phyloP scores from a whole-genome alignment of 92 coral and sea anemone genomes.

The Epizoanthus stellaris region DNA sequence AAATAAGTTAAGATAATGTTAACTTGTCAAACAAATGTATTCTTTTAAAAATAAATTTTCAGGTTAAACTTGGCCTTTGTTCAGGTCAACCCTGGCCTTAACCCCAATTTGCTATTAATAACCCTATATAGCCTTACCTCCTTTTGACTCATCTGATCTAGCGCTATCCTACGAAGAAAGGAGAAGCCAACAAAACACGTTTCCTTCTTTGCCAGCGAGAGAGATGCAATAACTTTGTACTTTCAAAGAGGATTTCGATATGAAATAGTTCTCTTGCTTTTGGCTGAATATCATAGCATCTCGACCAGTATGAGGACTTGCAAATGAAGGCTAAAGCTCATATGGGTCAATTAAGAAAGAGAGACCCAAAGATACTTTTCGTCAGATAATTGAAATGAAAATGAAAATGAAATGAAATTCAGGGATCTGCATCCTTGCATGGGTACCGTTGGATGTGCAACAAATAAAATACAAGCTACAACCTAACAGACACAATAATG shows the following conservation, averaged over 20 bases:
- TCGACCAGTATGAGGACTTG: conserved; percentile 35
- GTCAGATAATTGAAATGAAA: conserved; percentile 49
- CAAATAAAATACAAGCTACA: conserved; percentile 33
- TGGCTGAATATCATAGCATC: conserved; percentile 52
- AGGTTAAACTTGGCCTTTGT: no score
- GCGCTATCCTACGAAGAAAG: neutral
- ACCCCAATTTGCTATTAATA: no score
- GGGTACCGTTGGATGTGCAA: conserved; percentile 49
- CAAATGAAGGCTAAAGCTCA: conserved; percentile 31
- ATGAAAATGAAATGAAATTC: conserved; percentile 46
- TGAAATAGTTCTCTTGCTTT: conserved; percentile 19
- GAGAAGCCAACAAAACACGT: neutral
- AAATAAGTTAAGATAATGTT: no score
- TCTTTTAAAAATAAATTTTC: no score
- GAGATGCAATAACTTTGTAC: conserved; percentile 18
- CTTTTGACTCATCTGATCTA: no score
- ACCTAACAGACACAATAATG: conserved; percentile 46
- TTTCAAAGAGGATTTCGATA: conserved; percentile 22
- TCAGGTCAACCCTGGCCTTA: no score
- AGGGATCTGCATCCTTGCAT: conserved; percentile 40
- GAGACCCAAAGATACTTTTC: conserved; percentile 39
- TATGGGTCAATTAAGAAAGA: conserved; percentile 35
- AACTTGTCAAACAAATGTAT: no score
- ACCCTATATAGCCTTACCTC: no score
- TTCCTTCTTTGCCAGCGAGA: neutral